These are phyloP conservation scores for Lasioglossum figueresi DNA, from an alignment of 2,888 invertebrate species.

Conservation along the genomic window DNA sequence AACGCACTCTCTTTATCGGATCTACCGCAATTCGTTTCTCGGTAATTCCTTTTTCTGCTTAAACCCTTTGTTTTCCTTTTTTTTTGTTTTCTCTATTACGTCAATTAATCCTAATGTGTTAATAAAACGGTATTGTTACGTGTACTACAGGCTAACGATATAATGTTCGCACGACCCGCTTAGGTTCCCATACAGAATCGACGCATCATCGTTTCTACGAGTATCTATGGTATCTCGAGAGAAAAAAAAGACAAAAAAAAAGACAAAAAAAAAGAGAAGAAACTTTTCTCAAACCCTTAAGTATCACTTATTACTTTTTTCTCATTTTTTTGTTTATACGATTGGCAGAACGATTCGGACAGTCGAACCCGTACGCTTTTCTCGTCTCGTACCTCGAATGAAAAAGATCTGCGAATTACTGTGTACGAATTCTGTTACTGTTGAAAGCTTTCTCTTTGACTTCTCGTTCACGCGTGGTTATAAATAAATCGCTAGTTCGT, in stretches of 20 bases:
- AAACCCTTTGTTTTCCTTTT: not conserved
- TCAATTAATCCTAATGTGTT: slow-evolving; percentile 70
- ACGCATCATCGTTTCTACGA: slow-evolving; percentile 66
- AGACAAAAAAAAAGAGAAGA: not conserved
- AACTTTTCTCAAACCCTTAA: slow-evolving; percentile 10
- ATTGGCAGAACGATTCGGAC: slow-evolving; percentile 43
- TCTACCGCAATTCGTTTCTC: slow-evolving; percentile 42
- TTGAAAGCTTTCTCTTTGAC: not conserved
- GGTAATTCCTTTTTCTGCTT: slow-evolving; percentile 18
- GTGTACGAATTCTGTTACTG: slow-evolving; percentile 20
- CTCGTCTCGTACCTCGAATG: slow-evolving; percentile 16
- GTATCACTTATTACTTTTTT: slow-evolving; percentile 14
- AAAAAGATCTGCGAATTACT: slow-evolving; percentile 18
- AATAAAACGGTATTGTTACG: slow-evolving; percentile 79
- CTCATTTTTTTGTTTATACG: slow-evolving; percentile 10
- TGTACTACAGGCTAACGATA: slow-evolving; percentile 73
- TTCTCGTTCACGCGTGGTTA: slow-evolving; percentile 1
- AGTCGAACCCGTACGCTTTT: slow-evolving; percentile 50
- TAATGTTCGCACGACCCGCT: slow-evolving; percentile 69
- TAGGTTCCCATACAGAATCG: slow-evolving; percentile 71
- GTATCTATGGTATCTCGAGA: slow-evolving; percentile 52
- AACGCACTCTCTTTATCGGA: slow-evolving; percentile 46
- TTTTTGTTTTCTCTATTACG: slow-evolving; percentile 42
- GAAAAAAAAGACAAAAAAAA: not conserved
- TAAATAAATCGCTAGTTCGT: slow-evolving; percentile 7